phyloP scores from a whole-genome alignment of 2,888 invertebrate species.

The Lasioglossum zephyrum region DNA sequence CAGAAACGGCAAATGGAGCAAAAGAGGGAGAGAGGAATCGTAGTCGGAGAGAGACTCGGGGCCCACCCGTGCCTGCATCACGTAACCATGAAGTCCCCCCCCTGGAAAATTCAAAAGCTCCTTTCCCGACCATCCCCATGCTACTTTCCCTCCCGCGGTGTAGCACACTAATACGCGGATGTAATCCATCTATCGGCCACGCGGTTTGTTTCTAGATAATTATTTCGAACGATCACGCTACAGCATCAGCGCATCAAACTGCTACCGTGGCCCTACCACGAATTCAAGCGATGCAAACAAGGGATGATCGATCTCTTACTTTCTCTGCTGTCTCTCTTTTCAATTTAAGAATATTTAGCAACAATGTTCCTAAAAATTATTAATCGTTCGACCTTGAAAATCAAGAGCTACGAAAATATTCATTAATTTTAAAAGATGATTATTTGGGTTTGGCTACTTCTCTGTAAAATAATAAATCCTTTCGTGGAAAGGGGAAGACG shows the following conservation, averaged over 20 bases:
- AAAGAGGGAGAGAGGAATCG: conserved; percentile 20
- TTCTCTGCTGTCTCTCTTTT: not conserved
- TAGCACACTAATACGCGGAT: conserved; percentile 48
- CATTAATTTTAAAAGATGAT: not conserved
- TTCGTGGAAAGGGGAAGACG: not conserved
- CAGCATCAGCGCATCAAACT: not conserved
- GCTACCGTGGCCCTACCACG: not conserved
- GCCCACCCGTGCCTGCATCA: conserved; percentile 26
- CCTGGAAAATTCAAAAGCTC: conserved; percentile 57
- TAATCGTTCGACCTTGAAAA: not conserved
- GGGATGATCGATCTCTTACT: no score
- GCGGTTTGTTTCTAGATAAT: not conserved
- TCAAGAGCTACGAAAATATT: not conserved
- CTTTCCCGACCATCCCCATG: conserved; percentile 42
- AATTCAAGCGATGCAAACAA: no score
- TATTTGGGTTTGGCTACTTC: not conserved
- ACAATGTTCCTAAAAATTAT: no score
- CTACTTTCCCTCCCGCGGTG: conserved; percentile 19
- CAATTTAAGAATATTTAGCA: not conserved
- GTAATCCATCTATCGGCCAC: conserved; percentile 63
- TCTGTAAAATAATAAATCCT: not conserved
- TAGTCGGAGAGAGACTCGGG: conserved; percentile 6
- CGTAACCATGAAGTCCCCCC: conserved; percentile 43
- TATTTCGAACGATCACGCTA: not conserved
- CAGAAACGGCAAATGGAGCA: conserved; percentile 40